Percentiles rank a stretch among this genome's conserved stretches.
Conservation (phyloP, 2,888 invertebrate species). For the Trilocha varians region DNA sequence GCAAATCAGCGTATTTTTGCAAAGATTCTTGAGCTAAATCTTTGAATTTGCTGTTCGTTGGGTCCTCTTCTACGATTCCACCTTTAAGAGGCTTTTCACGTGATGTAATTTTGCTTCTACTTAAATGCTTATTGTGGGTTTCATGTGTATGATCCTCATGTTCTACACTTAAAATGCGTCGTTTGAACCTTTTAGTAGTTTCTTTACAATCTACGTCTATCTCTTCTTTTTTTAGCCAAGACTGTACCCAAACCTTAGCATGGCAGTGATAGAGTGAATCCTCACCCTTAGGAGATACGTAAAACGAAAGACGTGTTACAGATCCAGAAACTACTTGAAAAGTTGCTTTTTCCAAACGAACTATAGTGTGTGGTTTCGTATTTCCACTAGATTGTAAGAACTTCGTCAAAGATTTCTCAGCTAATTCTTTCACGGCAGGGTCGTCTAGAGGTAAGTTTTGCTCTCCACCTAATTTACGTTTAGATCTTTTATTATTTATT, state of each 20-base stretch:
- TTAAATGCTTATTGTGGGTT: no score
- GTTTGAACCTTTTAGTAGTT: constrained; percentile 7
- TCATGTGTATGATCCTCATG: no score
- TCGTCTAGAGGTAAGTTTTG: constrained; percentile 14
- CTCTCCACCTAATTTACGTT: constrained; percentile 11
- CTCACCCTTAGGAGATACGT: constrained; percentile 7
- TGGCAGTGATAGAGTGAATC: constrained; percentile 35
- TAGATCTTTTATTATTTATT: constrained; percentile 10
- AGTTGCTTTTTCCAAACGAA: constrained; percentile 38
- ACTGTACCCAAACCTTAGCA: constrained; percentile 69
- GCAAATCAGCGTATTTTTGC: constrained; percentile 19
- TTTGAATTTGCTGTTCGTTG: constrained; percentile 22
- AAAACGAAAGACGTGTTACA: constrained; percentile 48
- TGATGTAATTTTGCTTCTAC: no score
- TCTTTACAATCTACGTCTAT: constrained; percentile 19
- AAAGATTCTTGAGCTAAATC: constrained; percentile 32
- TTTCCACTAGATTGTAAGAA: constrained; percentile 12
- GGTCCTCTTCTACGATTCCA: constrained; percentile 9
- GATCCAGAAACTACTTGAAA: constrained; percentile 60
- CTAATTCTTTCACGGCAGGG: constrained; percentile 16
- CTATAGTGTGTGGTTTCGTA: constrained; percentile 16
- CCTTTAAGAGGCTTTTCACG: constrained; percentile 7
- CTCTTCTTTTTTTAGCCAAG: constrained; percentile 64
- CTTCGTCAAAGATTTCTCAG: constrained; percentile 20
- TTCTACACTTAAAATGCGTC: constrained; percentile 15